Evolutionary conservation across 2,888 invertebrate species (phyloP).

Genomic region (Stenodera caucasica): DNA sequence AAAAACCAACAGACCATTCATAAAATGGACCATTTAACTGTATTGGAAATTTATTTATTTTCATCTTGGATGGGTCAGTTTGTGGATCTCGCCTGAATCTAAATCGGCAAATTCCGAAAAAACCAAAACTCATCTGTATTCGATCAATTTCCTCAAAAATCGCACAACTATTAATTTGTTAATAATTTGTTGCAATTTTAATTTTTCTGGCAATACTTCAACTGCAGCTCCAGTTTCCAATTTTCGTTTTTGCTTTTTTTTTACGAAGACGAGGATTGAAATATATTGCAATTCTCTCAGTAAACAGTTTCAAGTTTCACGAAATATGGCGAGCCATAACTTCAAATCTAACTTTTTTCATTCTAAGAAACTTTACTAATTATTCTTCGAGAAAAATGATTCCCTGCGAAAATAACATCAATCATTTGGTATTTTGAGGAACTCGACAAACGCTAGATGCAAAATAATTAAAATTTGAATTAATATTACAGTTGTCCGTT

Average conservation of each 20-base stretch:
- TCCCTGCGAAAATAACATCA: background rate
- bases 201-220: background rate
- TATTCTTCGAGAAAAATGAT: background rate
- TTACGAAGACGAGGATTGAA: background rate
- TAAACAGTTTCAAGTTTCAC: background rate
- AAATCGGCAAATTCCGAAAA: too few species aligned
- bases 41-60: background rate
- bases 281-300: background rate
- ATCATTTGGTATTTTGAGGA: background rate
- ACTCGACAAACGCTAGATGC: background rate
- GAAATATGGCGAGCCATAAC: background rate
- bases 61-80: too few species aligned
- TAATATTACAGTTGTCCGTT: too few species aligned
- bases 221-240: background rate
- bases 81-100: too few species aligned
- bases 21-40: background rate
- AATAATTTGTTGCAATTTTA: too few species aligned
- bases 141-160: too few species aligned
- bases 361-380: background rate
- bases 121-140: too few species aligned
- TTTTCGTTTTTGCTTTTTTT: background rate
- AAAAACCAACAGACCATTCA: background rate
- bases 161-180: too few species aligned
- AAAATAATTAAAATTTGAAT: too few species aligned
- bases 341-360: constrained; percentile 3